These are phyloP conservation scores for Periphyllus acericola DNA, from an alignment of 2,888 invertebrate species.

Conservation along the genomic window DNA sequence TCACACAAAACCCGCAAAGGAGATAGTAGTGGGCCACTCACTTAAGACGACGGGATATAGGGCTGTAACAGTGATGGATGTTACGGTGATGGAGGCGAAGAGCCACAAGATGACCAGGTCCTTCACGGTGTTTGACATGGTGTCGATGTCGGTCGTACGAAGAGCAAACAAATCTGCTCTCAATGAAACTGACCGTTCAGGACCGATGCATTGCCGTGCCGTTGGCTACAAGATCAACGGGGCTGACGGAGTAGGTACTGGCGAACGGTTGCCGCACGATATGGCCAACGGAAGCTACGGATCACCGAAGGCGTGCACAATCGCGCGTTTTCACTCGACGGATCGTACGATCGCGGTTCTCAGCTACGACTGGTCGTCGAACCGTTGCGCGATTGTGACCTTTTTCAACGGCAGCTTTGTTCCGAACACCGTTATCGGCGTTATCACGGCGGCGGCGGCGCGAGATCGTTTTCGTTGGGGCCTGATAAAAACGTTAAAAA, in stretches of 20 bases:
- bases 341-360: too few species aligned
- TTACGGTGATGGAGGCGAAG: not conserved
- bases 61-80: not conserved
- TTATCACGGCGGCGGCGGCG: too few species aligned
- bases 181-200: not conserved
- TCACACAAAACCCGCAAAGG: not conserved
- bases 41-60: slow-evolving; percentile 42
- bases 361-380: too few species aligned
- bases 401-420: too few species aligned
- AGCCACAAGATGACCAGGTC: not conserved
- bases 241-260: too few species aligned
- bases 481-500: too few species aligned
- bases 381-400: too few species aligned
- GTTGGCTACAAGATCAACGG: not conserved
- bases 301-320: too few species aligned
- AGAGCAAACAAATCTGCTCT: not conserved
- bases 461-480: too few species aligned
- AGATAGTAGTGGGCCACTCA: not conserved
- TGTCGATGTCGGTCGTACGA: not conserved
- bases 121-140: not conserved
- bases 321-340: too few species aligned
- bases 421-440: too few species aligned
- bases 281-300: not conserved
- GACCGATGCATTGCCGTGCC: not conserved
- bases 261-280: too few species aligned